These are phyloP conservation scores for Liparis tanakae DNA, from an alignment of 2,797 vertebrate genomes.

Conservation along the genomic window DNA sequence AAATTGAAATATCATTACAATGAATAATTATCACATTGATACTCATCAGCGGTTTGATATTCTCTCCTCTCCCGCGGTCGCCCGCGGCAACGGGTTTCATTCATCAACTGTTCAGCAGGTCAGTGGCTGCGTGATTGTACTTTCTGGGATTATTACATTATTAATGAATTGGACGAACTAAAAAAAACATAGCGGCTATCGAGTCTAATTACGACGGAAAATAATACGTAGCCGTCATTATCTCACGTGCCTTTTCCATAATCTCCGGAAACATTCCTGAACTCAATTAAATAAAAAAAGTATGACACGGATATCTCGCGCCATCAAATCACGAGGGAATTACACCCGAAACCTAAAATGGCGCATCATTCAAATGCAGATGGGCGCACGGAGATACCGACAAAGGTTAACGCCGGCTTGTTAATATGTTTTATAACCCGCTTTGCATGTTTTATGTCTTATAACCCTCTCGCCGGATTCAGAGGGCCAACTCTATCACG, in stretches of 20 bases:
- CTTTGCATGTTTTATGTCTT: constrained; percentile 60
- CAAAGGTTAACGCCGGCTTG: constrained; percentile 59
- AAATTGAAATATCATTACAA: constrained; percentile 13
- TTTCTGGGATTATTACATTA: constrained; percentile 33
- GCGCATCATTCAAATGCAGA: constrained; percentile 56
- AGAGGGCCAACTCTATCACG: constrained; percentile 56
- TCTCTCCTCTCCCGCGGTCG: background rate
- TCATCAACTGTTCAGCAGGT: constrained; percentile 32
- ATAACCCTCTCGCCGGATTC: constrained; percentile 47
- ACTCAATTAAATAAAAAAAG: constrained; percentile 61
- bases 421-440: constrained; percentile 64
- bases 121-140: constrained; percentile 21
- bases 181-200: constrained; percentile 50
- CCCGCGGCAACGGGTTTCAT: constrained; percentile 4
- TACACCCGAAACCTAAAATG: constrained; percentile 51
- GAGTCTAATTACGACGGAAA: constrained; percentile 58
- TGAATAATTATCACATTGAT: constrained; percentile 22
- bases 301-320: constrained; percentile 4
- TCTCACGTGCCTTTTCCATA: constrained; percentile 54
- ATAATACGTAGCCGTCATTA: constrained; percentile 57
- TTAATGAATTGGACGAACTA: constrained; percentile 48
- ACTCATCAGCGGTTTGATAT: constrained; percentile 7
- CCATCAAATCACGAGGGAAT: constrained; percentile 45
- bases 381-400: constrained; percentile 14
- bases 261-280: constrained; percentile 59